Percentiles rank a stretch among this genome's conserved stretches.
Conservation (phyloP, 1,140 invertebrate species). For the Alviniconcha marisindica region DNA sequence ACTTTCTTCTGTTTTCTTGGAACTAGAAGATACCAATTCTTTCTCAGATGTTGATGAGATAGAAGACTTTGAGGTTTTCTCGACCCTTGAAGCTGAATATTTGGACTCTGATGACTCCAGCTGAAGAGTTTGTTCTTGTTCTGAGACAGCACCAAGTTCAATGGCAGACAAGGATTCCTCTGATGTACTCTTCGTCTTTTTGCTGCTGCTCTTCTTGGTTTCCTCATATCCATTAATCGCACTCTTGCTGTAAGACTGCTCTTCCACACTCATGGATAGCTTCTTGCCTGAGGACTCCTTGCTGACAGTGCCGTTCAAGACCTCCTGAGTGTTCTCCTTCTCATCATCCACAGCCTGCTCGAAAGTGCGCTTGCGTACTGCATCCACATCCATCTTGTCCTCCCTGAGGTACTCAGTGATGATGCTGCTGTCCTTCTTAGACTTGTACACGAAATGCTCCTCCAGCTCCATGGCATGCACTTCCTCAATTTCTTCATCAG, state of each 20-base stretch:
- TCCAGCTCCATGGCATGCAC: conserved; percentile 49
- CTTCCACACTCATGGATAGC: neutral
- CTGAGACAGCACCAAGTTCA: no score
- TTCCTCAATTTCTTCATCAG: conserved; percentile 44
- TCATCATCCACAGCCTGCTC: conserved; percentile 37
- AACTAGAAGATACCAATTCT: neutral
- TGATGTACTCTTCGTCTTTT: neutral
- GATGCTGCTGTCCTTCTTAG: neutral
- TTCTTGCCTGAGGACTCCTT: conserved; percentile 17
- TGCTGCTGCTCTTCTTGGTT: neutral
- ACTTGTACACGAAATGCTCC: conserved; percentile 34
- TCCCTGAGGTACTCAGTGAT: neutral
- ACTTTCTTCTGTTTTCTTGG: neutral
- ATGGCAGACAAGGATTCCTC: neutral
- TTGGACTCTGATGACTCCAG: neutral
- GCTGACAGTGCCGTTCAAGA: neutral
- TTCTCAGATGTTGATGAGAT: no score
- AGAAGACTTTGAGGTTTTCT: neutral
- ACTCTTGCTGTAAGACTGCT: neutral
- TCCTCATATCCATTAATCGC: neutral
- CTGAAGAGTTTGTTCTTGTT: neutral
- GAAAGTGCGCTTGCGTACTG: conserved; percentile 21
- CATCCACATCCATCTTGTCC: neutral
- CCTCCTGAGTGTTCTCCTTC: conserved; percentile 2
- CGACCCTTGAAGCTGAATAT: no score